Percentiles rank a stretch among this genome's conserved stretches.
phyloP scores from a whole-genome alignment of 2,113 vertebrate genomes.

The Ascaphus truei region DNA sequence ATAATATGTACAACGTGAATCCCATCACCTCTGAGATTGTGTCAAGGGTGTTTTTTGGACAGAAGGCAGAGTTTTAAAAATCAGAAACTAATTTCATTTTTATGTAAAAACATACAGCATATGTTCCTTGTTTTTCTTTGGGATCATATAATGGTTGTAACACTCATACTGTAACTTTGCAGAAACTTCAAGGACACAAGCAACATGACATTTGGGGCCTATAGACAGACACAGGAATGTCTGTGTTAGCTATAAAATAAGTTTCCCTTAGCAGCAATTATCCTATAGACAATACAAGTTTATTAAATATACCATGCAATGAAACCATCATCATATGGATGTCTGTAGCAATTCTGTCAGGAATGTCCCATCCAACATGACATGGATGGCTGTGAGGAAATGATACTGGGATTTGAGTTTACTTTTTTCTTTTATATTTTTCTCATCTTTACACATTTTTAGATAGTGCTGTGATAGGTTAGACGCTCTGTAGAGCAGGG shows the following conservation, averaged over 20 bases:
- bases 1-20: conserved; percentile 60
- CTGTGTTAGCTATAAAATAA: background rate
- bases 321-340: too few relatives aligned
- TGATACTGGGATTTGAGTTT: too few relatives aligned
- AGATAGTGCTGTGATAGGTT: too few relatives aligned
- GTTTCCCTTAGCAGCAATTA: background rate
- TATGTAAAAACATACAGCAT: conserved; percentile 55
- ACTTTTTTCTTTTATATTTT: too few relatives aligned
- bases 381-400: too few relatives aligned
- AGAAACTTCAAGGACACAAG: conserved; percentile 5
- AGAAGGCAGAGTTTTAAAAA: conserved; percentile 57
- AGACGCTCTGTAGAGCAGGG: too few relatives aligned
- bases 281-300: conserved; percentile 13
- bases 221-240: background rate
- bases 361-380: too few relatives aligned
- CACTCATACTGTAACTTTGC: conserved; percentile 54
- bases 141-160: conserved; percentile 49
- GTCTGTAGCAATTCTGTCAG: too few relatives aligned
- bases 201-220: background rate
- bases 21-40: conserved; percentile 44
- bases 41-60: conserved; percentile 57
- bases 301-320: too few relatives aligned
- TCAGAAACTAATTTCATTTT: conserved; percentile 42
- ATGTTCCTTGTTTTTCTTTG: conserved; percentile 61
- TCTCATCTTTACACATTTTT: too few relatives aligned